These are phyloP conservation scores for Andrena chrysosceles DNA, from an alignment of 2,888 invertebrate genomes.

Conservation along the genomic window DNA sequence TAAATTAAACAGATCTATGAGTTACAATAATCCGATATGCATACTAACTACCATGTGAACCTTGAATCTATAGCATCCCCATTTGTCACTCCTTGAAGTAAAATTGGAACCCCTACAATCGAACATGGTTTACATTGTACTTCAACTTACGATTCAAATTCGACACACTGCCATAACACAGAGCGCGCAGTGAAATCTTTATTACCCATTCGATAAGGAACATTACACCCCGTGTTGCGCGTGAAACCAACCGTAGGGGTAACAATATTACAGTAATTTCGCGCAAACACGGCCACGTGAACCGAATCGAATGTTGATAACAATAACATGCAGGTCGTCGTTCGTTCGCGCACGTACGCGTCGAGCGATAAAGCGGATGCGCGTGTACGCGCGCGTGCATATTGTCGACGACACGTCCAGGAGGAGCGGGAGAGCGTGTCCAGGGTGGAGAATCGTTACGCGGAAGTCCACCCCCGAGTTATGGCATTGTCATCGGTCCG, in stretches of 20 bases:
- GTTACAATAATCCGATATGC: no score
- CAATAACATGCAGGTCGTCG: slow-evolving; percentile 26
- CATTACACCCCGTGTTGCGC: neutral
- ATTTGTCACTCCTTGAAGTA: neutral
- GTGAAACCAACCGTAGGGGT: neutral
- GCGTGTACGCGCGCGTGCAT: slow-evolving; percentile 4
- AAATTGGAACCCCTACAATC: neutral
- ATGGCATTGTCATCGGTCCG: slow-evolving; percentile 75
- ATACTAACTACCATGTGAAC: no score
- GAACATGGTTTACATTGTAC: neutral
- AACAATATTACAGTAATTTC: slow-evolving; percentile 9
- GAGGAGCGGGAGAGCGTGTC: slow-evolving; percentile 47
- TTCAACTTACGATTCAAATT: neutral
- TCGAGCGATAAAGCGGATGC: slow-evolving; percentile 18
- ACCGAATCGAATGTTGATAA: slow-evolving; percentile 23
- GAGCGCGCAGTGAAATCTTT: neutral
- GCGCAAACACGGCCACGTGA: slow-evolving; percentile 9
- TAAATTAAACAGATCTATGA: no score
- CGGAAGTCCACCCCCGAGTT: slow-evolving; percentile 67
- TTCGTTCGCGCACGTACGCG: slow-evolving; percentile 12
- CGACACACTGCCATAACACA: neutral
- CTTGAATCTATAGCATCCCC: no score
- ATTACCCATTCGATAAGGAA: neutral
- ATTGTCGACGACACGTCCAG: slow-evolving; percentile 45
- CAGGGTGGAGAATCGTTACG: slow-evolving; percentile 65